Evolutionary conservation across 2,888 invertebrate genomes (phyloP), one percentile per base, ranked within the genome.

Genomic region (Leucophora obtusa): DNA sequence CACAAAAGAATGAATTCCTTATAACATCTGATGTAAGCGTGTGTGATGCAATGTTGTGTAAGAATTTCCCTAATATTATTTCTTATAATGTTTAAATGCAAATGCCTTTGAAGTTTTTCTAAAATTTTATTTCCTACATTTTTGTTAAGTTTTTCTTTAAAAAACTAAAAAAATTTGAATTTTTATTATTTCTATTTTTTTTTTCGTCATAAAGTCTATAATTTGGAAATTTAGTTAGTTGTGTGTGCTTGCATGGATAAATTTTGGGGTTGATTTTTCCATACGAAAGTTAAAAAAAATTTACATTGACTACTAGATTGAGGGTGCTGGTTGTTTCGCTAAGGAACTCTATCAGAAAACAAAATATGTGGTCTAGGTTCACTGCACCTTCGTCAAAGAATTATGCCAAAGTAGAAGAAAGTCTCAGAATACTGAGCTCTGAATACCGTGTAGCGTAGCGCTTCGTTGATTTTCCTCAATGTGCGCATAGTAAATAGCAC

Each of bases 391-490:
- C 21, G 65, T 54, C 24, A 50, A 70, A 65, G 65, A 63, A 8
- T 35, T 8, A 53, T 17, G n/a, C 10, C 24, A 3, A 62, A 51
- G 54, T 4, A 71, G 38, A 35, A 14, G 15, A 53, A 70, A 79
- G 79, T 60, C 70, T 74, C 59, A 66, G 63, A 77, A 77, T 66
- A 11, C 38, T 51, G 18, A 53, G 54, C 38, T 66, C 54, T 73
- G 59, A 69, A 70, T 53, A 71, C 58, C 33, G 43, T 59, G 70
- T 60, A 79, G 82, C 83, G 70, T 60, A 79, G 82, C 83, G 83
- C 83, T 83, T 83, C 66, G 71, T 33, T 83, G 78, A 79, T 80
- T 82, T 77, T 75, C 69, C 76, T 73, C 17, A 72, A 59, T 76
- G 21, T 68, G 28, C 28, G 28, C 51, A 66, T 75, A 75, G 78